Percentiles rank a stretch among this genome's conserved stretches.
phyloP scores from a whole-genome alignment of 1,140 invertebrate genomes.

The Lucilia sericata region DNA sequence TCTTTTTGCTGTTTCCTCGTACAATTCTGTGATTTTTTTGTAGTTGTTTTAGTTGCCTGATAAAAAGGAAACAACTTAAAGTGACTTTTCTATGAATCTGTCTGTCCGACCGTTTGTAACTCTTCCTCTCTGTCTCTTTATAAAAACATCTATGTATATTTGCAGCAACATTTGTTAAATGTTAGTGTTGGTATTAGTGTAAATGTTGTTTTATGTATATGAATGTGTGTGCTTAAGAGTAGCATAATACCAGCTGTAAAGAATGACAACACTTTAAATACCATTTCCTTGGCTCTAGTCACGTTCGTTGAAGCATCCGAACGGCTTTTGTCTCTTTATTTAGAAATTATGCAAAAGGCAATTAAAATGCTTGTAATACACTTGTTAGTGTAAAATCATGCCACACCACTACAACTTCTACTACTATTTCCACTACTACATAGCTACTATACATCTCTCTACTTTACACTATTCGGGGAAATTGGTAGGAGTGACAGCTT shows the following conservation, averaged over 20 bases:
- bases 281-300: slow-evolving; percentile 21
- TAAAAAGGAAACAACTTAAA: slow-evolving; percentile 17
- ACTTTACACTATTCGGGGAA: not conserved
- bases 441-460: not conserved
- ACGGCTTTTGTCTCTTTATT: slow-evolving; percentile 23
- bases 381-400: slow-evolving; percentile 6
- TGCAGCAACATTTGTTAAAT: not conserved
- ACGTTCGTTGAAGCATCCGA: not conserved
- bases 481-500: too few relatives aligned
- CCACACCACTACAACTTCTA: not conserved
- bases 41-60: not conserved
- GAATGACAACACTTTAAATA: slow-evolving; percentile 20
- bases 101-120: not conserved
- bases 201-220: not conserved
- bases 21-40: not conserved
- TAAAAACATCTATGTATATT: not conserved
- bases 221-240: not conserved
- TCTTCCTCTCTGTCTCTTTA: not conserved
- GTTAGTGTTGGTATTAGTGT: not conserved
- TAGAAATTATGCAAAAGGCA: slow-evolving; percentile 24
- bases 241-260: not conserved
- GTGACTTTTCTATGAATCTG: slow-evolving; percentile 12
- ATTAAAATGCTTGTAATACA: slow-evolving; percentile 29
- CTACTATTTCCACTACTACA: not conserved
- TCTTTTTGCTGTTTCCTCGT: not conserved